Evolutionary conservation across 2,113 vertebrate genomes (phyloP).

Genomic region (Chascanopsetta lugubris): DNA sequence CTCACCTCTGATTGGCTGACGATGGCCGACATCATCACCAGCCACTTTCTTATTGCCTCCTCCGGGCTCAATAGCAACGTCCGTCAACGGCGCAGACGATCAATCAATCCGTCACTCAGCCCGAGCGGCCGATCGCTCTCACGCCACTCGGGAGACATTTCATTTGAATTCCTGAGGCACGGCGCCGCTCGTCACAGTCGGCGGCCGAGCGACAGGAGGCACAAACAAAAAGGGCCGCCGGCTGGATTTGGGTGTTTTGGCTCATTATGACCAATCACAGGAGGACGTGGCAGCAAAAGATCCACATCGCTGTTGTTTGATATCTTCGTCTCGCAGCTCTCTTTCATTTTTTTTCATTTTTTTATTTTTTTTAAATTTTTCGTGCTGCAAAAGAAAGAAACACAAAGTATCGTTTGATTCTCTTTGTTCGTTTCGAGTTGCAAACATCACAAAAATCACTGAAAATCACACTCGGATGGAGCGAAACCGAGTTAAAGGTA

Average conservation of each 20-base stretch:
- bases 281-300: not conserved
- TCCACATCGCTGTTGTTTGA: not conserved
- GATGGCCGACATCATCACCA: constrained; percentile 13
- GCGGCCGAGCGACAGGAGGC: constrained; percentile 21
- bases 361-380: not conserved
- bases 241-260: constrained; percentile 40
- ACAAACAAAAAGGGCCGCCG: constrained; percentile 18
- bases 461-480: not conserved
- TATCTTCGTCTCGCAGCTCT: not conserved
- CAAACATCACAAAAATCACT: not conserved
- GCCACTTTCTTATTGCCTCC: constrained; percentile 6
- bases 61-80: constrained; percentile 29
- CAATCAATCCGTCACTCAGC: constrained; percentile 23
- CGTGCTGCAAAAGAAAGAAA: not conserved
- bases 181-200: not conserved
- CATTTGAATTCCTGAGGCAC: constrained; percentile 1
- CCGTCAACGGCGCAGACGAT: constrained; percentile 28
- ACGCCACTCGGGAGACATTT: constrained; percentile 14
- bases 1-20: constrained; percentile 15
- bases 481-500: constrained; percentile 11
- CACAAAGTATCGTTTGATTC: not conserved
- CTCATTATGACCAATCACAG: constrained; percentile 9
- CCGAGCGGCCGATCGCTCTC: not conserved
- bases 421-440: not conserved
- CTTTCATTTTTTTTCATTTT: not conserved